Base-by-base conservation (phyloP, 2,888 invertebrate genomes). In the Clusia tigrina region DNA sequence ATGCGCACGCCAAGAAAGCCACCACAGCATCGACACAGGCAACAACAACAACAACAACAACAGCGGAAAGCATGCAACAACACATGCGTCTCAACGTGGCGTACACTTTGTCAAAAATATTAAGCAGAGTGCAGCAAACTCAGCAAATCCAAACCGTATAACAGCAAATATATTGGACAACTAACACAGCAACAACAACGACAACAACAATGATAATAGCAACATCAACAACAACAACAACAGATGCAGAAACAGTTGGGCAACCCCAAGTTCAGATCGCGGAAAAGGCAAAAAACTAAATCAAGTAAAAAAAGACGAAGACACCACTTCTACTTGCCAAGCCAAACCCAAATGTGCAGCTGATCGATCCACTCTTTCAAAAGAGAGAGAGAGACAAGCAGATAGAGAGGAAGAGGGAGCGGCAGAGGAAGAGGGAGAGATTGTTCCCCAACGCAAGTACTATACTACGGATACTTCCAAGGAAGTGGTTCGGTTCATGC, bases 401-500 rank as follows among this genome's bases (percentile, higher is more conserved):
- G n/a, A n/a, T n/a, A n/a, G n/a, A n/a, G n/a, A n/a, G n/a, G n/a
- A n/a, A n/a, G n/a, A n/a, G n/a, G n/a, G n/a, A n/a, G n/a, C n/a
- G n/a, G n/a, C n/a, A n/a, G n/a, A n/a, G n/a, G n/a, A n/a, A n/a
- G n/a, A n/a, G n/a, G n/a, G n/a, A n/a, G n/a, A n/a, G n/a, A n/a
- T n/a, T n/a, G n/a, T n/a, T n/a, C n/a, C n/a, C 42, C 42, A 42
- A 15, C n/a, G n/a, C 9, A 42, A 42, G 42, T 17, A n/a, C 17
- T 71, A 73, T 76, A n/a, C n/a, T n/a, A n/a, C n/a, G n/a, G n/a
- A n/a, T n/a, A n/a, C n/a, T 81, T 82, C 81, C 79, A 77, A 74
- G 75, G 81, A 82, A 82, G 80, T 79, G 80, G 77, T 79, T 76
- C 74, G 80, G 77, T 79, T 76, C 74, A 74, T 73, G 76, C 74